These are phyloP conservation scores for Nothoprocta perdicaria DNA, from an alignment of 2,113 vertebrate genomes.

Conservation along the genomic window DNA sequence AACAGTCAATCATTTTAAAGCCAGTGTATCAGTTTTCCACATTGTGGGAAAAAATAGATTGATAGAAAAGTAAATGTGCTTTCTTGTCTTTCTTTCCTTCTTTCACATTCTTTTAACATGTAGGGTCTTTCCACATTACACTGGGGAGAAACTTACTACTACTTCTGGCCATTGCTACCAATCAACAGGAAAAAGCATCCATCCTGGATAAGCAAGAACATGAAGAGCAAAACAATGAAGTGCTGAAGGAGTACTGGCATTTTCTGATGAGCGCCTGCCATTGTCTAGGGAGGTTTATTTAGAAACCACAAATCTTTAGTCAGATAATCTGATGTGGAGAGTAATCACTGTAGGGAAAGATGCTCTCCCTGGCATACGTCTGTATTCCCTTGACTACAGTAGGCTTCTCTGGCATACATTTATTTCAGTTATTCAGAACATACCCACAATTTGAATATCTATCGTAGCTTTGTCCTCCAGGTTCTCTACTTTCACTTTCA, in stretches of 20 bases:
- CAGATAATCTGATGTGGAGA: accelerated
- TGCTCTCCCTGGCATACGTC: background rate
- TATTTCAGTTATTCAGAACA: constrained; percentile 37
- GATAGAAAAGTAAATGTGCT: background rate
- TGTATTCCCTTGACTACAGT: background rate
- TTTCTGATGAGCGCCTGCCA: background rate
- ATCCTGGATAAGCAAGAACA: background rate
- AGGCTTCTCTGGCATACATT: background rate
- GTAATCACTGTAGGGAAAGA: background rate
- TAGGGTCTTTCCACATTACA: background rate
- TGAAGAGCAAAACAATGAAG: background rate
- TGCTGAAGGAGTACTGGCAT: background rate
- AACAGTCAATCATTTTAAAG: background rate
- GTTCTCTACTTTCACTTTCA: constrained; percentile 94
- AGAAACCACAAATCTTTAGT: background rate
- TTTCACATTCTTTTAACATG: background rate
- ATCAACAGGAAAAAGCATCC: background rate
- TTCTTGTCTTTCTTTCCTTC: background rate
- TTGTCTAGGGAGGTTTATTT: background rate
- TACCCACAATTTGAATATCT: constrained; percentile 95
- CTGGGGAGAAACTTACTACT: background rate
- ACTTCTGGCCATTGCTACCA: background rate
- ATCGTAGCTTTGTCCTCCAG: constrained; percentile 85
- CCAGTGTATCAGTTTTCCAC: background rate
- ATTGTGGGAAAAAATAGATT: background rate